These are phyloP conservation scores for Drosophila arawakana DNA, from an alignment of 1,140 invertebrate species.

Conservation along the genomic window DNA sequence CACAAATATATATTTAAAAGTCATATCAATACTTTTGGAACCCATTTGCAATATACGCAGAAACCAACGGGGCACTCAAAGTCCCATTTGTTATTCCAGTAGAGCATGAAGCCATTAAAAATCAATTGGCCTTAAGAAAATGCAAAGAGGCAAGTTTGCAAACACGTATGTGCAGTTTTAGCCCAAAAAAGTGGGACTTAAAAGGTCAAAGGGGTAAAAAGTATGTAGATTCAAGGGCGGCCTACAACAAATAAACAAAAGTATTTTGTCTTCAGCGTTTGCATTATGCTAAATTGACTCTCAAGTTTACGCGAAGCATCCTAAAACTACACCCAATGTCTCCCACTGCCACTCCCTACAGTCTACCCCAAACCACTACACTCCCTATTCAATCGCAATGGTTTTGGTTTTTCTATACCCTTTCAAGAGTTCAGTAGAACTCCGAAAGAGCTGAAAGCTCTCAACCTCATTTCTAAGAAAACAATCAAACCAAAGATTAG, in stretches of 20 bases:
- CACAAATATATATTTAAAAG: constrained; percentile 30
- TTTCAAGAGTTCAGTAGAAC: constrained; percentile 18
- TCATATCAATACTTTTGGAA: constrained; percentile 56
- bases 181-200: neutral
- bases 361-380: neutral
- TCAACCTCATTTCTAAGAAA: no score
- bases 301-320: constrained; percentile 54
- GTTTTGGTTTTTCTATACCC: constrained; percentile 15
- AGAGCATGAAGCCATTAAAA: constrained; percentile 70
- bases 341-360: neutral
- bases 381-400: neutral
- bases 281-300: constrained; percentile 75
- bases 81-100: constrained; percentile 55
- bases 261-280: constrained; percentile 42
- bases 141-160: constrained; percentile 51
- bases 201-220: neutral
- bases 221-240: constrained; percentile 20
- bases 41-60: constrained; percentile 31
- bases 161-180: constrained; percentile 15
- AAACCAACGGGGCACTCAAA: constrained; percentile 30
- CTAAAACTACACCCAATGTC: constrained; percentile 13
- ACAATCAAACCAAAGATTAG: neutral
- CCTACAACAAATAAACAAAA: constrained; percentile 43
- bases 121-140: constrained; percentile 65
- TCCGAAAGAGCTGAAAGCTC: neutral